Conservation (phyloP, 2,888 invertebrate species). For the Epistrophella euchroma region DNA sequence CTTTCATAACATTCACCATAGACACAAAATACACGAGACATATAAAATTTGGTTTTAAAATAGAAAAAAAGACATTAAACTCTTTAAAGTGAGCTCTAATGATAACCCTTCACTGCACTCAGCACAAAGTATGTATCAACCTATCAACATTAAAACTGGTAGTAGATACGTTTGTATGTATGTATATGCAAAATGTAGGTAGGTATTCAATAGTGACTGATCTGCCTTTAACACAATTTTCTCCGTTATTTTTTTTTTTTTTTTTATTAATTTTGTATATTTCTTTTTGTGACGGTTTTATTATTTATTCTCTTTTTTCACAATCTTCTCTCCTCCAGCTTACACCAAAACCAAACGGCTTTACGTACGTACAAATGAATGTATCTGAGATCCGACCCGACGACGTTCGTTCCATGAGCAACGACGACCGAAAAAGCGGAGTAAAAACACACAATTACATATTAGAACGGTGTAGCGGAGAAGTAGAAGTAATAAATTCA, state of each 20-base stretch:
- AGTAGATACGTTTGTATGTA: constrained; percentile 14
- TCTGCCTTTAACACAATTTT: constrained; percentile 49
- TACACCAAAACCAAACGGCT: constrained; percentile 3
- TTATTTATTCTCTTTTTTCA: constrained; percentile 43
- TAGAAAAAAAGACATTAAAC: constrained; percentile 31
- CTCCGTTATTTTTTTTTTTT: constrained; percentile 39
- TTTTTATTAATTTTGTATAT: constrained; percentile 19
- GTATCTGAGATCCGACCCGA: constrained; percentile 20
- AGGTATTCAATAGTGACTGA: constrained; percentile 29
- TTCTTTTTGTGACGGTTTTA: constrained; percentile 42
- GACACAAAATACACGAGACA: constrained; percentile 9
- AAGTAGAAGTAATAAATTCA: constrained; percentile 20
- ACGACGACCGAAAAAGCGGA: constrained; percentile 19
- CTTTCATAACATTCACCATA: constrained; percentile 33
- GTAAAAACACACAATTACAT: constrained; percentile 33
- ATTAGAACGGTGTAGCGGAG: constrained; percentile 30
- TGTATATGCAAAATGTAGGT: constrained; percentile 40
- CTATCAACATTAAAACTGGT: constrained; percentile 23
- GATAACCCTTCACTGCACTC: constrained; percentile 47
- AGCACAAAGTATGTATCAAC: constrained; percentile 19
- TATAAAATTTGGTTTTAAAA: constrained; percentile 25
- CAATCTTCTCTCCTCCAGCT: constrained; percentile 30
- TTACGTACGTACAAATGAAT: constrained; percentile 14
- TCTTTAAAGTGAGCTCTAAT: constrained; percentile 25
- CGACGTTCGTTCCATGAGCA: background rate